A percentile compares a stretch with the other conserved stretches of the same genome.
Evolutionary conservation across 2,888 invertebrate genomes (phyloP).

Genomic region (Trissoscelio sp.): DNA sequence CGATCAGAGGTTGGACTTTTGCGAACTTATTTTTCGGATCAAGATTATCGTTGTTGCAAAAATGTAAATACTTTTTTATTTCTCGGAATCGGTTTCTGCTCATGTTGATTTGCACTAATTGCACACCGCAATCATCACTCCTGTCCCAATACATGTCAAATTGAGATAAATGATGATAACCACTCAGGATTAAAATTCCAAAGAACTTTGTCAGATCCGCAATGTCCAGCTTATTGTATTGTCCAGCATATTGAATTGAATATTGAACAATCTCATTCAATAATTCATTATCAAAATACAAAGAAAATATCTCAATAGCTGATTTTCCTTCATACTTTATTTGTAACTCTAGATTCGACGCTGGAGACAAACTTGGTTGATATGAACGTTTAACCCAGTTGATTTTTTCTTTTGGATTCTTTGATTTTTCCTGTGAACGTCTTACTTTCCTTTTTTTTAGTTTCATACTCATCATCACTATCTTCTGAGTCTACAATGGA

Average conservation of each 20-base stretch:
- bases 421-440: conserved; percentile 4
- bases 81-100: conserved; percentile 31
- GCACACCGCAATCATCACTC: conserved; percentile 15
- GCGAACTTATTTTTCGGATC: conserved; percentile 73
- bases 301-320: conserved; percentile 30
- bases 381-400: too few species aligned
- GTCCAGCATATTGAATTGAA: conserved; percentile 28
- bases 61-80: conserved; percentile 61
- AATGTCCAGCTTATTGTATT: conserved; percentile 35
- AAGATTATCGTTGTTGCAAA: conserved; percentile 68
- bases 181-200: conserved; percentile 31
- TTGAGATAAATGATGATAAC: conserved; percentile 31
- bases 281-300: conserved; percentile 23
- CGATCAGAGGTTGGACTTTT: conserved; percentile 71
- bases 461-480: background rate
- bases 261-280: conserved; percentile 38
- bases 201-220: conserved; percentile 29
- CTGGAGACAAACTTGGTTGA: conserved; percentile 14
- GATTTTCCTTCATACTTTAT: conserved; percentile 26
- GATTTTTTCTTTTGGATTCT: too few species aligned
- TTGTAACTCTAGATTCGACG: conserved; percentile 9
- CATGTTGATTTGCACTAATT: conserved; percentile 23
- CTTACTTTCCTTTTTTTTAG: background rate
- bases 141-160: conserved; percentile 31
- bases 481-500: too few species aligned